phyloP scores from a whole-genome alignment of 2,888 invertebrate species.

The Drosophila multiciliata region DNA sequence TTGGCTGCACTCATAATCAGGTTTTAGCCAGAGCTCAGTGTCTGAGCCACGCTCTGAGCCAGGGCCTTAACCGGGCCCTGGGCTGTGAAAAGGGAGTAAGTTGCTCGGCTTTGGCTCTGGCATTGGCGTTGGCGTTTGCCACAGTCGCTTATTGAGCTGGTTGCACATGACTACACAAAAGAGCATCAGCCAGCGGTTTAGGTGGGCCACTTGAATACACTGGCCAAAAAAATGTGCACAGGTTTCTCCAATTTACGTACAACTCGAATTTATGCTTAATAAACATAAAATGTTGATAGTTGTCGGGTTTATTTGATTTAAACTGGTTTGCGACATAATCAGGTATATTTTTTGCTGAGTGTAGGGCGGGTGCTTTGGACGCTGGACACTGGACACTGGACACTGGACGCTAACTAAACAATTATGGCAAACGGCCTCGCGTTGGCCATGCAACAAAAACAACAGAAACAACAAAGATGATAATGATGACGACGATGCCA shows the following conservation, averaged over 20 bases:
- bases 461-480: constrained; percentile 16
- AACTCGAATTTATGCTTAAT: not conserved
- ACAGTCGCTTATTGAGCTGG: constrained; percentile 62
- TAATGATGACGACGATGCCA: constrained; percentile 17
- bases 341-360: constrained; percentile 1
- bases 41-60: constrained; percentile 25
- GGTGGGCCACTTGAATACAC: constrained; percentile 66
- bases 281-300: not conserved
- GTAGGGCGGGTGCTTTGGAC: constrained; percentile 57
- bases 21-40: constrained; percentile 65
- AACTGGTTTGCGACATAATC: not conserved
- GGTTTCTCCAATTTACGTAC: not conserved
- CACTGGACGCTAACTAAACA: constrained; percentile 72
- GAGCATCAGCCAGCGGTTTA: constrained; percentile 53
- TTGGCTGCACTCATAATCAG: constrained; percentile 78
- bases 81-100: constrained; percentile 64
- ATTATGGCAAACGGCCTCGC: constrained; percentile 74
- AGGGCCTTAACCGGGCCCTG: constrained; percentile 17
- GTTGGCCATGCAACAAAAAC: constrained; percentile 43
- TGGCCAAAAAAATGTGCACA: not conserved
- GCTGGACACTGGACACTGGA: constrained; percentile 59
- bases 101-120: constrained; percentile 39
- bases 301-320: not conserved
- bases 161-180: constrained; percentile 75
- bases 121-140: constrained; percentile 46